Percentiles rank a stretch among this genome's conserved stretches.
phyloP scores from a whole-genome alignment of 2,888 invertebrate species.

The Lycophotia porphyrea region DNA sequence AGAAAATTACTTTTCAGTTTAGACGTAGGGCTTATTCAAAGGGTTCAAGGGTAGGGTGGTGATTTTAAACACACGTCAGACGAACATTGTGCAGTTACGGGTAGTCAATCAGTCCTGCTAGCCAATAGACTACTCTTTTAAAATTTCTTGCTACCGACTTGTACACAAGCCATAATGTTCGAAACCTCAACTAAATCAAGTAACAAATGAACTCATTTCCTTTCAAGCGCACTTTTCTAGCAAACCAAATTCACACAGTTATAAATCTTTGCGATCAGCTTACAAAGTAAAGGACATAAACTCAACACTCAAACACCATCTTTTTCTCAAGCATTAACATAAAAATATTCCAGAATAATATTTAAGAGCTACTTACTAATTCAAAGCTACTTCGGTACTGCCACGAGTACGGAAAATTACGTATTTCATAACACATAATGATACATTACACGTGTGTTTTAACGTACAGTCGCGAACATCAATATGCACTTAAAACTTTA shows the following conservation, averaged over 20 bases:
- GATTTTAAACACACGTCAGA: background rate
- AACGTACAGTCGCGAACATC: background rate
- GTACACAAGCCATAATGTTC: background rate
- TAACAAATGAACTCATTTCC: background rate
- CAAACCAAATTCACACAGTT: background rate
- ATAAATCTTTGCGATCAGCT: slow-evolving; percentile 1
- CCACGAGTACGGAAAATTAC: slow-evolving; percentile 37
- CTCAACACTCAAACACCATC: background rate
- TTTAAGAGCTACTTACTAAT: slow-evolving; percentile 29
- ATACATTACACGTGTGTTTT: slow-evolving; percentile 6
- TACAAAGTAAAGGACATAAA: slow-evolving; percentile 24
- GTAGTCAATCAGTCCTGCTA: background rate
- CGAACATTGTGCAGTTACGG: background rate
- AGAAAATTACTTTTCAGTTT: background rate
- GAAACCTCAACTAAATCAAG: background rate
- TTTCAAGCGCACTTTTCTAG: background rate
- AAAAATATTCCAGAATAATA: slow-evolving; percentile 11
- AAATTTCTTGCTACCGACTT: background rate
- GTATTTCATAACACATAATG: slow-evolving; percentile 32
- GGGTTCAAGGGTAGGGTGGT: background rate
- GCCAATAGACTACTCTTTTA: background rate
- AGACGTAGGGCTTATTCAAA: background rate
- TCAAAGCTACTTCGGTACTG: slow-evolving; percentile 19
- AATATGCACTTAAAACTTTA: background rate
- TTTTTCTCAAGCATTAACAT: slow-evolving; percentile 22